Base-by-base conservation (phyloP, 2,888 invertebrate genomes). In the Napeogenes sylphis region DNA sequence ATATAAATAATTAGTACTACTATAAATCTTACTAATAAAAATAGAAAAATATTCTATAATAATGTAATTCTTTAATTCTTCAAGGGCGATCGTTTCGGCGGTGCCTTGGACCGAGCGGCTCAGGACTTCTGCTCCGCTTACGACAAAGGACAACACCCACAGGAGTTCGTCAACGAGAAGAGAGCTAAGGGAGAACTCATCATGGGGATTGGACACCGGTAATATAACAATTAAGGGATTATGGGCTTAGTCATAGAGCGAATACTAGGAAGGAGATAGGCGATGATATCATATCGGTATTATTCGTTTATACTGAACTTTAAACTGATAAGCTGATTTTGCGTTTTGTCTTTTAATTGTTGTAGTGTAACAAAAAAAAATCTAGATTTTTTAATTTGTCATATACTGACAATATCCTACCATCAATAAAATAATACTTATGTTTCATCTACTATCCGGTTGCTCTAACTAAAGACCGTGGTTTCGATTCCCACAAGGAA, bases 91-190 rank as follows among this genome's bases (percentile, higher is more conserved):
- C 93, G 99, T 21, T 99, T 99, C 90, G 99, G 99, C 45, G 99
- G 99, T 6, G 99, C 99, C 4, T 83, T 99, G 66, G 99, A 99
- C 85, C 97, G 97, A n/a, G 99, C 99, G 45, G 99, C 99, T 35
- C 93, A 94, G 55, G 98, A 98, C 91, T 99, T 99, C 90, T 97
- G 97, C 68, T 98, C 98, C 75, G 99, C 99, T 0, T 97, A 98
- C 83, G 99, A 99, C 85, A 93, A 94, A 61, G 98, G 97, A 4
- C 92, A 96, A 74, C 97, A 98, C 80, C 99, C 99, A 0, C 97
- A 98, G 93, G 99, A 99, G 85, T 99, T 99, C 90, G 99, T 99
- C 58, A 99, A 99, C 87, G 94, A 95, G 76, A 99, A 99, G 94
- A 91, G 99, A 42, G 98, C 98, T 77, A 96, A 98, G 83, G 99